Conservation (phyloP, 2,113 vertebrate genomes). For the Lepisosteus oculatus region DNA sequence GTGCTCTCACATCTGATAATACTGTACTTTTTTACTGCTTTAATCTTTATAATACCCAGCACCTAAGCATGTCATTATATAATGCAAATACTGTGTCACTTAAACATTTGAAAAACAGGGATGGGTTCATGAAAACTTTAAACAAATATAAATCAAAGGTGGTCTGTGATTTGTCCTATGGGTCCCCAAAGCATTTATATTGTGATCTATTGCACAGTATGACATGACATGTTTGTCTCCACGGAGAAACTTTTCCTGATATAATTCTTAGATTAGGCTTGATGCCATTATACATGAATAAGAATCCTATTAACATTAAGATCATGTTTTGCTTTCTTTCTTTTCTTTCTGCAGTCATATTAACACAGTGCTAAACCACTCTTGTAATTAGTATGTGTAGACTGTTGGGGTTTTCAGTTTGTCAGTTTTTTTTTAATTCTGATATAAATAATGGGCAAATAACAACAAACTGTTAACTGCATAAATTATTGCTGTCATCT, state of each 20-base stretch:
- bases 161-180: neutral
- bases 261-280: constrained; percentile 1
- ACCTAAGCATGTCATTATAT: neutral
- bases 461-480: too few species aligned
- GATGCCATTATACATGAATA: neutral
- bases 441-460: too few species aligned
- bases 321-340: neutral
- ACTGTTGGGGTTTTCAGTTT: too few species aligned
- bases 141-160: neutral
- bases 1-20: neutral
- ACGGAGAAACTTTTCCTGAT: neutral
- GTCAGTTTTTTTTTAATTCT: too few species aligned
- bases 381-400: too few species aligned
- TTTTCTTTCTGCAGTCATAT: neutral
- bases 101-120: neutral
- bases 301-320: constrained; percentile 8
- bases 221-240: constrained; percentile 3
- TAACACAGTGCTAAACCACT: too few species aligned
- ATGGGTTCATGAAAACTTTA: neutral
- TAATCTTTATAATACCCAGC: neutral
- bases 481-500: too few species aligned
- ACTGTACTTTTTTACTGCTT: neutral
- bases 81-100: neutral
- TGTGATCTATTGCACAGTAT: neutral
- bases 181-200: neutral